These are phyloP conservation scores for Onychomys torridus DNA, from an alignment of 2,797 vertebrate species.

Conservation along the genomic window DNA sequence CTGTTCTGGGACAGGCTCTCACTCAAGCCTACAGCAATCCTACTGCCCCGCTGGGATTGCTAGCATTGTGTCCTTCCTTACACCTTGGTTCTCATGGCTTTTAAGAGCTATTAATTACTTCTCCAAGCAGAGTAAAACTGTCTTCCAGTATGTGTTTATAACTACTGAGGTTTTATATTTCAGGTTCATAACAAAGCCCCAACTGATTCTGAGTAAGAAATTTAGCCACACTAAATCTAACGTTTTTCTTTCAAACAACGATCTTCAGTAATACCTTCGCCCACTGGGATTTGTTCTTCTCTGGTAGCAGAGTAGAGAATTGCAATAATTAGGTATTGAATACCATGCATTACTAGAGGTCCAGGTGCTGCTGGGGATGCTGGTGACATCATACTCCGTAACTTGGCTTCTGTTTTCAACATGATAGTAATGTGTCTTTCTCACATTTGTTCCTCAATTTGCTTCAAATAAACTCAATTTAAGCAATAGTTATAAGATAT, in stretches of 20 bases:
- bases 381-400: not conserved
- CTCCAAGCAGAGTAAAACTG: not conserved
- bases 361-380: not conserved
- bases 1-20: not conserved
- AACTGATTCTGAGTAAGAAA: conserved; percentile 10
- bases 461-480: conserved; percentile 54
- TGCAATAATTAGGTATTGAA: not conserved
- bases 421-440: not conserved
- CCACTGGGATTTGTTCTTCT: conserved; percentile 3
- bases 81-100: not conserved
- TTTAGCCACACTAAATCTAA: not conserved
- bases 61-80: too few relatives aligned
- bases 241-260: not conserved
- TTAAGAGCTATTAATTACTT: conserved; percentile 16
- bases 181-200: not conserved
- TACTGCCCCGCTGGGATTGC: not conserved
- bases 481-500: not conserved
- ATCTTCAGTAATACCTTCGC: not conserved
- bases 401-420: not conserved
- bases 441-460: conserved; percentile 8
- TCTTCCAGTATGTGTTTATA: not conserved
- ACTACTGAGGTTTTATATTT: not conserved
- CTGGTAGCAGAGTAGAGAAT: not conserved
- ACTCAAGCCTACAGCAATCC: not conserved
- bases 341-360: not conserved